A percentile compares a stretch with the other conserved stretches of the same genome.
Conservation (phyloP, 2,888 invertebrate genomes). For the Eledone cirrhosa region DNA sequence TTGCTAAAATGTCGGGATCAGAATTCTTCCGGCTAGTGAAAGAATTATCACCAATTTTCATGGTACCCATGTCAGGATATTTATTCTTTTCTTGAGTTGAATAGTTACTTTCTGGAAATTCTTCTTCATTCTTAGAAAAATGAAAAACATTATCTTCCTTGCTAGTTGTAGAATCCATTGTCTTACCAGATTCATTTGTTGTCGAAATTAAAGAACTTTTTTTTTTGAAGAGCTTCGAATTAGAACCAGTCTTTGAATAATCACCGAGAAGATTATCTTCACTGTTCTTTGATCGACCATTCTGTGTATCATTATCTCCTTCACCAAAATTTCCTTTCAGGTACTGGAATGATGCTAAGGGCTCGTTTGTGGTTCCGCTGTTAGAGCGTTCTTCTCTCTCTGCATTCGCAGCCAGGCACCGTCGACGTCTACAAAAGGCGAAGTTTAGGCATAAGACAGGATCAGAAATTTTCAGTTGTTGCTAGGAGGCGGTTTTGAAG, state of each 20-base stretch:
- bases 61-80: neutral
- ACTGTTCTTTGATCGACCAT: neutral
- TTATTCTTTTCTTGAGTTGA: neutral
- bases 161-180: neutral
- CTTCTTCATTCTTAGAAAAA: neutral
- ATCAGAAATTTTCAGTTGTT: conserved; percentile 21
- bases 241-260: neutral
- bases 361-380: conserved; percentile 23
- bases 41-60: conserved; percentile 15
- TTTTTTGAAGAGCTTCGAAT: neutral
- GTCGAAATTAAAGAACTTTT: conserved; percentile 5
- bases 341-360: conserved; percentile 25
- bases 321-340: neutral
- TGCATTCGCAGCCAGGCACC: neutral
- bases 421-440: conserved; percentile 26
- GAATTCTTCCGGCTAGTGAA: neutral
- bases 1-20: neutral
- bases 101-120: neutral
- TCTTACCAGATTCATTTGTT: neutral
- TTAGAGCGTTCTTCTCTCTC: conserved; percentile 5
- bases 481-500: conserved; percentile 25
- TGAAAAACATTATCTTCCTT: conserved; percentile 25
- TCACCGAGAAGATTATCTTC: neutral
- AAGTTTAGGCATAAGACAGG: conserved; percentile 25
- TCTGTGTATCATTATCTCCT: conserved; percentile 17